Evolutionary conservation across 2,113 vertebrate genomes (phyloP), one percentile per base, ranked within the genome.

Genomic region (Erinaceus europaeus): DNA sequence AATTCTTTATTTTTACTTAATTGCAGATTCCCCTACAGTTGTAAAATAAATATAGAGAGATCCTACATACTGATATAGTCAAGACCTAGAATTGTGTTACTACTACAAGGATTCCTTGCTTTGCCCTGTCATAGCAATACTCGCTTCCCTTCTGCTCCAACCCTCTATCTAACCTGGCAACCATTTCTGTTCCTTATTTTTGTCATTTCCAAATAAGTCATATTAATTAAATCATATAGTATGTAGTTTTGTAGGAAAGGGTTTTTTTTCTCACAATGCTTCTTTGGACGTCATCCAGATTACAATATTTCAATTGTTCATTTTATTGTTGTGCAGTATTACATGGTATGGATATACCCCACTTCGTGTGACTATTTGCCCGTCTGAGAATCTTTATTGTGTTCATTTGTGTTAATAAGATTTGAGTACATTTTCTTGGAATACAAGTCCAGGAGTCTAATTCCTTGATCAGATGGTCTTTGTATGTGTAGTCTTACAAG

Each of bases 401-500:
- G n/a, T n/a, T n/a, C n/a, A n/a, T n/a, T n/a, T n/a, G n/a, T n/a
- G n/a, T n/a, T n/a, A n/a, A n/a, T n/a, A n/a, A n/a, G n/a, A n/a
- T n/a, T n/a, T n/a, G n/a, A n/a, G n/a, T n/a, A 71, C 32, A 75
- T 90, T 85, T 76, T 29, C 85, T n/a, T 69, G 32, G 81, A 44
- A 68, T 38, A 80, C 61, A 61, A 83, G 53, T 52, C 32, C 36
- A 68, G 55, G 40, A 64, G 42, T 71, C 6, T 12, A 65, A 64
- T 71, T 69, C 27, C 25, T 81, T 40, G 34, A 36, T 91, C 25
- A 32, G 81, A 64, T 65, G 40, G 25, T 71, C 75, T 68, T 76
- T 88, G 40, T 48, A 59, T 80, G 59, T 91, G 89, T 40, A n/a
- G n/a, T 57, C 32, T 77, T 93, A 74, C 52, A 83, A 74, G 25